Percentiles rank a stretch among this genome's conserved stretches.
Conservation (phyloP, 2,888 invertebrate species). For the Poecilobothrus nobilitatus region DNA sequence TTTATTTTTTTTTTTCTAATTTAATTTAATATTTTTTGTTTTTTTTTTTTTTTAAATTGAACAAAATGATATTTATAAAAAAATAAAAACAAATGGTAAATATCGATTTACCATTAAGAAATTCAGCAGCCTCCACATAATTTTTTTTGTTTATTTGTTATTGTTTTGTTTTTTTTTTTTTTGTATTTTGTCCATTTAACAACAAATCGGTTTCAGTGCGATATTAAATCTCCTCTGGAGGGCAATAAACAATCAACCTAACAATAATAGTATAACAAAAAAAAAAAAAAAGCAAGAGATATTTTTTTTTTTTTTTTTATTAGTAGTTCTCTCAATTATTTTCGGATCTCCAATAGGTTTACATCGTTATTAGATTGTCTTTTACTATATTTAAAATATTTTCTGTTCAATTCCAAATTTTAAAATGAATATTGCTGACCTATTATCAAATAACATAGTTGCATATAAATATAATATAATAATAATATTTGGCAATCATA, state of each 20-base stretch:
- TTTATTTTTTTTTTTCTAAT: background rate
- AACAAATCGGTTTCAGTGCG: background rate
- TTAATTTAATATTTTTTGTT: background rate
- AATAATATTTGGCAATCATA: too few species aligned
- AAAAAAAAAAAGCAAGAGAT: too few species aligned
- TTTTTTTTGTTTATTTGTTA: background rate
- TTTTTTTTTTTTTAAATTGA: background rate
- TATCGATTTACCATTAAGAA: background rate
- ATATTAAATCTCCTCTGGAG: background rate
- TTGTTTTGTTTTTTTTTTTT: background rate
- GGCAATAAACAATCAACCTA: background rate
- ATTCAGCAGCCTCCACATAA: slow-evolving; percentile 1
- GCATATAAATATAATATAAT: too few species aligned
- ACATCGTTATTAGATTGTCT: too few species aligned
- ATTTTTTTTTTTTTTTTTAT: too few species aligned
- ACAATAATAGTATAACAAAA: background rate
- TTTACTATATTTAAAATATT: too few species aligned
- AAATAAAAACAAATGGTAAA: background rate
- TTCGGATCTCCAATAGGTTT: too few species aligned
- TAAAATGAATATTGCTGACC: too few species aligned
- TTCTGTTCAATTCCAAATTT: too few species aligned
- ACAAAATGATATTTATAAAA: background rate
- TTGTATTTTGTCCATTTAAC: background rate
- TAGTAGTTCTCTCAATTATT: too few species aligned
- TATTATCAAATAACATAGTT: too few species aligned